Base-by-base conservation (phyloP, 2,113 vertebrate species). In the Cebus imitator region DNA sequence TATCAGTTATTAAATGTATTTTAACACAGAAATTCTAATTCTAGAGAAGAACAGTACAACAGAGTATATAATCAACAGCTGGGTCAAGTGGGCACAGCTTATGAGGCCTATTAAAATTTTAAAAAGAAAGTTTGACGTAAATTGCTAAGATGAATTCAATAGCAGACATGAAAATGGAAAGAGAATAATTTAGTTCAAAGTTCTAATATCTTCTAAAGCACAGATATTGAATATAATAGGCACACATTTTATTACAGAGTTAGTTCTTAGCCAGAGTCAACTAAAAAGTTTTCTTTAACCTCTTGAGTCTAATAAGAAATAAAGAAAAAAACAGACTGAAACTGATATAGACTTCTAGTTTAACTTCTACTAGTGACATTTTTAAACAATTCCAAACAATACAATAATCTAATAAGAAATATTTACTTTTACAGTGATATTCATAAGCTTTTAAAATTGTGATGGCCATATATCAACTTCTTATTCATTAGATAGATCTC, bases 11-110 rank as follows among this genome's bases (percentile, higher is more conserved):
- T 32, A 95, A 95, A 75, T 72, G 12, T 20, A 45, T 12, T n/a
- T 93, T 81, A 92, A 57, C 35, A 52, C 27, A 61, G 23, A 88
- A 93, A 73, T 85, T 90, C 27, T 89, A 66, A 95, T 82, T 93
- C 66, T 83, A 37, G 76, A 95, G 16, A 83, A 48, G 40, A 64
- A 50, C 8, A 72, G 27, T 40, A 18, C 37, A 80, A 13, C 17
- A 43, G 2, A 48, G 66, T 32, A 1, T 27, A 64, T 52, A 82
- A 91, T 91, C 82, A 95, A 30, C 13, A 72, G 20, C 27, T 82
- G 9, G 57, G 40, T 93, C 45, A 91, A 79, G 37, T 93, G 40
- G 52, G 32, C 57, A 79, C 17, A 48, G n/a, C 20, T 58, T 89
- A 48, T 72, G 30, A 79, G 6, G 94, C 9, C 52, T 90, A 35